Percentiles rank a stretch among this genome's conserved stretches.
phyloP scores from a whole-genome alignment of 1,140 invertebrate genomes.

The Phthorimaea operculella region DNA sequence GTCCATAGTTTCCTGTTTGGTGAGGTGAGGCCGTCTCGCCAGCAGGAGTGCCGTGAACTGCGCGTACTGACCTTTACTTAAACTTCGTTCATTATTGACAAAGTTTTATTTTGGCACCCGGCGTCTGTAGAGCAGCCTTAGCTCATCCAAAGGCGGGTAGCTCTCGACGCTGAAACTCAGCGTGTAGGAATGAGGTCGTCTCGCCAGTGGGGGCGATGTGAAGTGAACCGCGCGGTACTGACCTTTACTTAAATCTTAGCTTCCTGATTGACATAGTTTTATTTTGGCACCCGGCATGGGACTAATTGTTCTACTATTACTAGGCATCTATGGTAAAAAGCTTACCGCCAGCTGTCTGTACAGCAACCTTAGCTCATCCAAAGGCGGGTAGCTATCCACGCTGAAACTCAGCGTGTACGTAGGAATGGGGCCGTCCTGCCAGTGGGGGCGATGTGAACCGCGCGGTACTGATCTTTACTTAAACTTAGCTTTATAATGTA shows the following conservation, averaged over 20 bases:
- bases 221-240: constrained; percentile 73
- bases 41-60: constrained; percentile 72
- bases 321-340: no score
- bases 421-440: constrained; percentile 66
- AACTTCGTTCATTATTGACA: no score
- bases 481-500: no score
- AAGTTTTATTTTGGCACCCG: no score
- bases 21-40: constrained; percentile 64
- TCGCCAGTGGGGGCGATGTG: constrained; percentile 71
- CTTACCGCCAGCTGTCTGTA: constrained; percentile 66
- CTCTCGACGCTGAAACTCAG: constrained; percentile 58
- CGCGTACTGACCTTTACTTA: no score
- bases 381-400: constrained; percentile 74
- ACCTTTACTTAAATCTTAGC: no score
- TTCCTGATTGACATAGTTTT: no score
- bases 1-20: no score
- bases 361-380: constrained; percentile 72
- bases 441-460: constrained; percentile 72
- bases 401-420: constrained; percentile 72
- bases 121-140: no score
- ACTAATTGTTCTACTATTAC: no score
- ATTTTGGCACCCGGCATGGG: no score
- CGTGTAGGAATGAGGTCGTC: constrained; percentile 19
- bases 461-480: no score
- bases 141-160: constrained; percentile 70